These are phyloP conservation scores for Casuarius casuarius DNA, from an alignment of 2,113 vertebrate species.

Conservation along the genomic window DNA sequence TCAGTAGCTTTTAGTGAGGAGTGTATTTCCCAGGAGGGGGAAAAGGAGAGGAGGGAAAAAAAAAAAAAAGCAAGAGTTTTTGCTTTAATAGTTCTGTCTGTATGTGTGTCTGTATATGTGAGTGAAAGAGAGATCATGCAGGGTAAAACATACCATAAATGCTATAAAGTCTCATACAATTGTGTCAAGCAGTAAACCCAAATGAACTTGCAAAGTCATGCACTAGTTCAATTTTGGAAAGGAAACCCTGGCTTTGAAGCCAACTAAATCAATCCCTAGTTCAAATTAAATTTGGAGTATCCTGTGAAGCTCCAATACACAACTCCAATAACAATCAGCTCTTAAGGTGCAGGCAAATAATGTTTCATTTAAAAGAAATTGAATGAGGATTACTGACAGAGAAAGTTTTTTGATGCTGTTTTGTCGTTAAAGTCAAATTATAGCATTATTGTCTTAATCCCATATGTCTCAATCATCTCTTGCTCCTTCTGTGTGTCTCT, in stretches of 20 bases:
- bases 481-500: background rate
- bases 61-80: background rate
- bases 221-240: conserved; percentile 75
- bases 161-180: conserved; percentile 64
- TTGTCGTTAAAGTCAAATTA: conserved; percentile 78
- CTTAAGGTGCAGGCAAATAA: conserved; percentile 76
- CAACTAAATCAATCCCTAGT: conserved; percentile 78
- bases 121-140: conserved; percentile 55
- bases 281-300: conserved; percentile 82
- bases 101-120: background rate
- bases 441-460: conserved; percentile 63
- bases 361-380: conserved; percentile 80
- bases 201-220: conserved; percentile 80
- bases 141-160: conserved; percentile 66
- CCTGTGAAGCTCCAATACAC: conserved; percentile 74
- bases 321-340: conserved; percentile 75
- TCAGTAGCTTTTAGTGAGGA: background rate
- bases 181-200: conserved; percentile 71
- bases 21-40: background rate
- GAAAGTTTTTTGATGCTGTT: conserved; percentile 73
- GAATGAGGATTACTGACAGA: conserved; percentile 74
- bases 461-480: conserved; percentile 65
- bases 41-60: too few relatives aligned
- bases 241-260: conserved; percentile 76
- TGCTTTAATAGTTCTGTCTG: conserved; percentile 21